phyloP scores from a whole-genome alignment of 2,797 vertebrate genomes.

The Naso thynnoides region DNA sequence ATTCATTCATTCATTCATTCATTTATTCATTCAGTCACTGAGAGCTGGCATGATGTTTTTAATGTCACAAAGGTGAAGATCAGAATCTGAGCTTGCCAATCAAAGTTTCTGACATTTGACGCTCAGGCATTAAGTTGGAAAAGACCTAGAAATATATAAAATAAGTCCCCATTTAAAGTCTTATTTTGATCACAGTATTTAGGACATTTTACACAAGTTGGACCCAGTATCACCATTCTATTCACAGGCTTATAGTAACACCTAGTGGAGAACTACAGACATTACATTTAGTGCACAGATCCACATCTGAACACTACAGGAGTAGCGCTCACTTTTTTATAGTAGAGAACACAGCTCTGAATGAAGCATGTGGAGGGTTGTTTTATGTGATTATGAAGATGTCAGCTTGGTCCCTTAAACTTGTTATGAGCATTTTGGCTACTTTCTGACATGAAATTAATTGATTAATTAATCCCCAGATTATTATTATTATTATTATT shows the following conservation, averaged over 20 bases:
- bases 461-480: no score
- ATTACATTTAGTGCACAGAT: not conserved
- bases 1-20: not conserved
- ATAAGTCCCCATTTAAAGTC: not conserved
- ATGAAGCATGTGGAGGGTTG: no score
- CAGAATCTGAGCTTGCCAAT: not conserved
- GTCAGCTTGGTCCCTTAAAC: not conserved
- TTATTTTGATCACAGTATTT: not conserved
- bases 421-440: no score
- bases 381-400: not conserved
- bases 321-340: no score
- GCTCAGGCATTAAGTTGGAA: not conserved
- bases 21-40: not conserved
- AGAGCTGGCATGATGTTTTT: not conserved
- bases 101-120: not conserved
- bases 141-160: not conserved
- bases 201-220: not conserved
- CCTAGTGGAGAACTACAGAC: conserved; percentile 48
- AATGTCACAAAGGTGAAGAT: not conserved
- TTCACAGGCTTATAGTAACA: conserved; percentile 29
- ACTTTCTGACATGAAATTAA: no score
- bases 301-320: no score
- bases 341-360: no score
- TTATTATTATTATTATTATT: no score
- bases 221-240: not conserved